Conservation (phyloP, 64 coral and sea anemone genomes). For the Pachyseris speciosa region DNA sequence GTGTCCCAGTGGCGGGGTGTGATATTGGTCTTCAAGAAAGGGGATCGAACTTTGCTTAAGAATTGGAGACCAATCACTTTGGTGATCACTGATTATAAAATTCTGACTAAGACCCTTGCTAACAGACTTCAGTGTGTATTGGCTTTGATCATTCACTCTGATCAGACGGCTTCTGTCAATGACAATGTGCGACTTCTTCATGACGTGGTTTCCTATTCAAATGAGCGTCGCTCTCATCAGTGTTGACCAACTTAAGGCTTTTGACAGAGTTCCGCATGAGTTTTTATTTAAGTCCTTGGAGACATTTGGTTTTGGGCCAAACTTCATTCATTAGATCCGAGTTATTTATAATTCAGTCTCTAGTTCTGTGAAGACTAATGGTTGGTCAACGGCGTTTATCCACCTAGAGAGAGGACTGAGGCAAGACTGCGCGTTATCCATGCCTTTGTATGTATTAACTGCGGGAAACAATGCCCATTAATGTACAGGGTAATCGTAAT, state of each 20-base stretch:
- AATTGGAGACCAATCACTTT: conserved; percentile 68
- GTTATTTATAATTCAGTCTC: conserved; percentile 25
- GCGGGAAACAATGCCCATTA: not conserved
- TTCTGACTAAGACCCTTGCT: conserved; percentile 40
- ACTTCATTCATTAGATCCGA: conserved; percentile 11
- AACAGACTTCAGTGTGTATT: conserved; percentile 6
- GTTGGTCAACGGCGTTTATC: conserved; percentile 7
- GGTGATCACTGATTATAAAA: conserved; percentile 59
- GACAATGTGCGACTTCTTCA: not conserved
- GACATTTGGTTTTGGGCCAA: conserved; percentile 8
- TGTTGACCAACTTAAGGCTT: conserved; percentile 40
- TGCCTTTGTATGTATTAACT: conserved; percentile 45
- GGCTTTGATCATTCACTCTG: not conserved
- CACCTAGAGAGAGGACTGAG: not conserved
- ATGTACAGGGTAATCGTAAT: not conserved
- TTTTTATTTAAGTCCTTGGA: not conserved
- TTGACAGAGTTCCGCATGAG: not conserved
- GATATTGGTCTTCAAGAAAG: not conserved
- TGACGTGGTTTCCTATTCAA: not conserved
- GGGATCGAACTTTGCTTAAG: not conserved
- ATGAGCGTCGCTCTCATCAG: conserved; percentile 8
- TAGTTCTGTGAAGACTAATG: conserved; percentile 42
- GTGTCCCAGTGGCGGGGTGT: not conserved
- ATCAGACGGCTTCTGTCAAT: conserved; percentile 23
- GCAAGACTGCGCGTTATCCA: conserved; percentile 49